phyloP scores from a whole-genome alignment of 2,888 invertebrate species.

The Ophion slaviceki region DNA sequence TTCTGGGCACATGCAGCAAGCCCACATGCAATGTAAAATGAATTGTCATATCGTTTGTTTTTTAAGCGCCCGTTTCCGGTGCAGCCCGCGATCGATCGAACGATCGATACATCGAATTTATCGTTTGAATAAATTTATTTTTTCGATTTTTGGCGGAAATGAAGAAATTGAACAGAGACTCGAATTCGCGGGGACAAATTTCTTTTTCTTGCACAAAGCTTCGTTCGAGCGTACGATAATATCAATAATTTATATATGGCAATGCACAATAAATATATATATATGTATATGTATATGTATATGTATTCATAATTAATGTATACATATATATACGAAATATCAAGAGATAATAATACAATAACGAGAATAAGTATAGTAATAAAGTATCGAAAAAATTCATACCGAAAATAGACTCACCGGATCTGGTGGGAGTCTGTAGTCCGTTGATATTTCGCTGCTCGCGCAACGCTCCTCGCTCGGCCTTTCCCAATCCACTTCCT shows the following conservation, averaged over 20 bases:
- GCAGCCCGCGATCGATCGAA: not conserved
- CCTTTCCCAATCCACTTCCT: slow-evolving; percentile 94
- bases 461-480: slow-evolving; percentile 90
- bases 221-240: slow-evolving; percentile 72
- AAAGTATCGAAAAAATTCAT: slow-evolving; percentile 66
- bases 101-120: not conserved
- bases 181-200: slow-evolving; percentile 72
- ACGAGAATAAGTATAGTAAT: slow-evolving; percentile 68
- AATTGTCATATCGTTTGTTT: not conserved
- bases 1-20: slow-evolving; percentile 82
- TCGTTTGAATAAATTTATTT: not conserved
- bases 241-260: slow-evolving; percentile 56
- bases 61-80: not conserved
- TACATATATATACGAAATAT: slow-evolving; percentile 61
- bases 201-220: slow-evolving; percentile 69
- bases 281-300: slow-evolving; percentile 35
- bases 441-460: slow-evolving; percentile 90
- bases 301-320: slow-evolving; percentile 19
- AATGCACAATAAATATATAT: slow-evolving; percentile 46
- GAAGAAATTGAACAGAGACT: slow-evolving; percentile 62
- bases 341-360: slow-evolving; percentile 70
- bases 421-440: slow-evolving; percentile 93
- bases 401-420: slow-evolving; percentile 87
- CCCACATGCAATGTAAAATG: slow-evolving; percentile 76
- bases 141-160: not conserved